Evolutionary conservation across 2,113 vertebrate genomes (phyloP), one percentile per base, ranked within the genome.

Genomic region (Tachysurus vachellii): DNA sequence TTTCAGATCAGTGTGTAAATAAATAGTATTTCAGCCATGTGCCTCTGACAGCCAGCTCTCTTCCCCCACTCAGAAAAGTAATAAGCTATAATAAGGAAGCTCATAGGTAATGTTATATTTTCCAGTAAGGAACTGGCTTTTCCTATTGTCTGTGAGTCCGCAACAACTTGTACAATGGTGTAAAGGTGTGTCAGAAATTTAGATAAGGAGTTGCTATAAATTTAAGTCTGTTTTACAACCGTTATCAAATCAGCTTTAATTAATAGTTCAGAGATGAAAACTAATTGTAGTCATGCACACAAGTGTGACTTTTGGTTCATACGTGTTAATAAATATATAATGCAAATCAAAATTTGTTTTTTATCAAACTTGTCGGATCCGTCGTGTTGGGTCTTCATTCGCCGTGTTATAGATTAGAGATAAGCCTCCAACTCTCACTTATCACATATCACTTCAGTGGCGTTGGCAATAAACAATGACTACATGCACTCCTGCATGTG

Each of bases 391-490:
- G 64, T 80, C 47, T 62, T 84, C 11, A 28, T 66, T 47, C 16
- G 50, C 36, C 50, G 76, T 61, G 23, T n/a, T 62, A 61, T 19
- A 64, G 82, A 14, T 80, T 44, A 73, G 5, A 90, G 90, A 92
- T 89, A 89, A 88, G 90, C 2, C 36, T 82, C 86, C 56, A 64
- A 88, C 89, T 88, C 87, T 86, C 82, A 87, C 79, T 42, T 85
- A 16, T 57, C 54, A 85, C 23, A 1, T 81, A 90, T 85, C 89
- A 36, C 54, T 80, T 83, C 14, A 68, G 54, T 26, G 71, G 50
- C 79, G 81, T 76, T 77, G 31, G 50, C 70, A 26, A n/a, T 77
- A 89, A 86, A 87, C 64, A 81, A 53, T 77, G 91, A 61, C 85
- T 87, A 88, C 82, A 80, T 85, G 82, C 85, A 11, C 44, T 80